Conservation (phyloP, 2,113 vertebrate genomes). For the Anseranas semipalmata region DNA sequence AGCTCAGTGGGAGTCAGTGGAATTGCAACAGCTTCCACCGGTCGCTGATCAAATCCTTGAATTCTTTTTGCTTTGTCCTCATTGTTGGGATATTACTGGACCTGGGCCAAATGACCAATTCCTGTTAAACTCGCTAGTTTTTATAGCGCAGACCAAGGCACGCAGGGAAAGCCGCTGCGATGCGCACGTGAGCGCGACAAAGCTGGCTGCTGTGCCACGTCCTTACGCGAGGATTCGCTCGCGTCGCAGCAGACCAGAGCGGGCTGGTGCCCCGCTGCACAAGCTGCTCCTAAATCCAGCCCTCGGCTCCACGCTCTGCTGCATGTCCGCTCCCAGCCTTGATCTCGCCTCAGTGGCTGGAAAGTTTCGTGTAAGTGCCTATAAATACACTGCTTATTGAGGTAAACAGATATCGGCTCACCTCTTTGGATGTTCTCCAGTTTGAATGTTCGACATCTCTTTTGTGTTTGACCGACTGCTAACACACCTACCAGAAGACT, state of each 20-base stretch:
- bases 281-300: neutral
- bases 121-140: neutral
- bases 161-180: rapidly evolving
- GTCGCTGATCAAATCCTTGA: neutral
- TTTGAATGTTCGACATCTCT: neutral
- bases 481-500: neutral
- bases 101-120: neutral
- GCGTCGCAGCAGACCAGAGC: rapidly evolving
- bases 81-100: neutral
- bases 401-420: neutral
- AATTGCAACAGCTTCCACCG: neutral
- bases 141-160: neutral
- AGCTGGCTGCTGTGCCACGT: neutral
- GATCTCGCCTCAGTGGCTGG: neutral
- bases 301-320: rapidly evolving
- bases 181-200: neutral
- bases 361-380: neutral
- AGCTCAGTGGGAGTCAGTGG: neutral
- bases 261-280: too few relatives aligned
- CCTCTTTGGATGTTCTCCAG: neutral
- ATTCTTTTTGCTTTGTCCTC: neutral
- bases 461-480: neutral
- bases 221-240: rapidly evolving
- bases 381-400: neutral
- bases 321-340: neutral